phyloP scores from a whole-genome alignment of 1,140 invertebrate genomes.

The Rhynchophorus ferrugineus region DNA sequence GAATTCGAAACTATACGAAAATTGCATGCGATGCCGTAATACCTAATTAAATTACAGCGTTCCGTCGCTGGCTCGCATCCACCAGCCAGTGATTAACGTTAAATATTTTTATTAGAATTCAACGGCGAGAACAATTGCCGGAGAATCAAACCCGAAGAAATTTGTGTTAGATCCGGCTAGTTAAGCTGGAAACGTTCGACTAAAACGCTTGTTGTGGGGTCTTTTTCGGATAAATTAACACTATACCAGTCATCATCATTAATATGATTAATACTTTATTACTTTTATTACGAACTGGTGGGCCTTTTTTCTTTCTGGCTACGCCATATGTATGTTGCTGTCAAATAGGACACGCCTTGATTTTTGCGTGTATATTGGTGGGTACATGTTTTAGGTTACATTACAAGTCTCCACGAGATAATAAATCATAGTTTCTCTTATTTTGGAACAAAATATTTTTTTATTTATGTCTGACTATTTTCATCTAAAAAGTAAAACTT shows the following conservation, averaged over 20 bases:
- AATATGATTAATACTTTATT: background rate
- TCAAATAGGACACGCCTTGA: background rate
- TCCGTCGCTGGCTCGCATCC: too few species aligned
- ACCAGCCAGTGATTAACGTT: too few species aligned
- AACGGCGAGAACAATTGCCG: background rate
- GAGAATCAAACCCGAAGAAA: background rate
- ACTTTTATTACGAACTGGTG: background rate
- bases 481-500: too few species aligned
- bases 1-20: too few species aligned
- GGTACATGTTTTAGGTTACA: too few species aligned
- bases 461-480: too few species aligned
- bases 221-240: background rate
- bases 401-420: too few species aligned
- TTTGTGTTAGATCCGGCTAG: background rate
- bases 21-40: too few species aligned
- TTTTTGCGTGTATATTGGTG: too few species aligned
- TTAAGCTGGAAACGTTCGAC: background rate
- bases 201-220: background rate
- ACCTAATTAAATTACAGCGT: too few species aligned
- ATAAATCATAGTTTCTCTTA: too few species aligned
- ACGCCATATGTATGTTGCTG: background rate
- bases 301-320: background rate
- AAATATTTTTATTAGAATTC: background rate
- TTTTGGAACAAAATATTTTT: too few species aligned
- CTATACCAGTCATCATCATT: background rate